Evolutionary conservation across 1,140 invertebrate genomes (phyloP).

Genomic region (Bombus pascuorum): DNA sequence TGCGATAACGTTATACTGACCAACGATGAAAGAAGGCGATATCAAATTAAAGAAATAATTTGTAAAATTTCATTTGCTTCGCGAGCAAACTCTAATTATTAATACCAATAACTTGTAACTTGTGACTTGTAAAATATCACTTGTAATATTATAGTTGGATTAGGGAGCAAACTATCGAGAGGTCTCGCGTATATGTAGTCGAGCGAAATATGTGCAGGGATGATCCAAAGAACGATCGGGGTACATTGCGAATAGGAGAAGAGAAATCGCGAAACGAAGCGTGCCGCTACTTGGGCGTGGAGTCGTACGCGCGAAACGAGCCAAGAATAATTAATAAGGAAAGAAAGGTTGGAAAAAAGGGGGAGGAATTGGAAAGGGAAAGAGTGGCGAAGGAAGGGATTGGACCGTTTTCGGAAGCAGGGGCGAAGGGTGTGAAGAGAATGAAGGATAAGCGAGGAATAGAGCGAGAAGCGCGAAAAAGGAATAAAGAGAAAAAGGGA

Average conservation of each 20-base stretch:
- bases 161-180: too few species aligned
- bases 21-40: background rate
- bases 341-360: slow-evolving; percentile 14
- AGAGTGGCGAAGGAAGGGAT: background rate
- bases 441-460: slow-evolving; percentile 8
- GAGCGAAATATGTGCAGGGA: background rate
- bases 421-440: background rate
- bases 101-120: background rate
- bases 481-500: background rate
- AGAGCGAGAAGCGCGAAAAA: background rate
- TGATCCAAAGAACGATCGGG: background rate
- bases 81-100: too few species aligned
- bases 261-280: background rate
- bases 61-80: too few species aligned
- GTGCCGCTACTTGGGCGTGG: background rate
- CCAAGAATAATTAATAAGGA: slow-evolving; percentile 34
- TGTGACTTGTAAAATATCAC: too few species aligned
- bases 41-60: too few species aligned
- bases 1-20: background rate
- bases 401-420: slow-evolving; percentile 26
- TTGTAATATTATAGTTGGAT: too few species aligned
- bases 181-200: too few species aligned
- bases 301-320: slow-evolving; percentile 17
- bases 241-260: background rate
- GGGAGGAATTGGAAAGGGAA: background rate